Evolutionary conservation across 2,113 vertebrate genomes (phyloP).

Genomic region (Neolamprologus hecqui): DNA sequence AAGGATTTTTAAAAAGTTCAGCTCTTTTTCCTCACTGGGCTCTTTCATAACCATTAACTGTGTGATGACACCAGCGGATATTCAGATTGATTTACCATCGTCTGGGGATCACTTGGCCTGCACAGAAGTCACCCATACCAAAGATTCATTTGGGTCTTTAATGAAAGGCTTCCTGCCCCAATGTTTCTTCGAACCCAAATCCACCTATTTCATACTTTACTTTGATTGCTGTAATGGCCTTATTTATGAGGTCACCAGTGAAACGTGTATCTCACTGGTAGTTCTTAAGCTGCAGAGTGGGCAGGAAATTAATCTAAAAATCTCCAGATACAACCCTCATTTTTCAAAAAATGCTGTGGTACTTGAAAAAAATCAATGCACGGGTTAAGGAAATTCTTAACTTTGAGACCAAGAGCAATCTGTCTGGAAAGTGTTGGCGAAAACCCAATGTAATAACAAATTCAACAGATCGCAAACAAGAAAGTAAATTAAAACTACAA

Average conservation of each 20-base stretch:
- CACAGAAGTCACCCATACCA: conserved; percentile 33
- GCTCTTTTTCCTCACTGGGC: conserved; percentile 30
- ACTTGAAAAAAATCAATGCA: conserved; percentile 55
- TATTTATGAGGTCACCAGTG: conserved; percentile 59
- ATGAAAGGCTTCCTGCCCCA: conserved; percentile 62
- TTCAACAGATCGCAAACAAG: not conserved
- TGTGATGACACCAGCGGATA: conserved; percentile 63
- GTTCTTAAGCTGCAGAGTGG: conserved; percentile 8
- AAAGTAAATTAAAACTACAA: not conserved
- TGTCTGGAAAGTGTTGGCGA: conserved; percentile 10
- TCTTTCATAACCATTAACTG: conserved; percentile 69
- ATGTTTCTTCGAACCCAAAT: conserved; percentile 53
- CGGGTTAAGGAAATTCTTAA: conserved; percentile 42
- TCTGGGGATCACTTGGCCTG: conserved; percentile 50
- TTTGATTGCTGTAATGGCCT: conserved; percentile 66
- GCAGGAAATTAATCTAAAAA: conserved; percentile 52
- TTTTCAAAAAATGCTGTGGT: conserved; percentile 34
- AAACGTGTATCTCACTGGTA: conserved; percentile 14
- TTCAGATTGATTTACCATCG: conserved; percentile 69
- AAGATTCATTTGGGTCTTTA: conserved; percentile 63
- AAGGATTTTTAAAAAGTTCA: not conserved
- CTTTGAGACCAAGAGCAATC: conserved; percentile 36
- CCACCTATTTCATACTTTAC: conserved; percentile 56
- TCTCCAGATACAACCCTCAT: conserved; percentile 48
- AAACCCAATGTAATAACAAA: not conserved